These are phyloP conservation scores for Paradoxurus hermaphroditus DNA, from an alignment of 2,113 vertebrate species.

Conservation along the genomic window DNA sequence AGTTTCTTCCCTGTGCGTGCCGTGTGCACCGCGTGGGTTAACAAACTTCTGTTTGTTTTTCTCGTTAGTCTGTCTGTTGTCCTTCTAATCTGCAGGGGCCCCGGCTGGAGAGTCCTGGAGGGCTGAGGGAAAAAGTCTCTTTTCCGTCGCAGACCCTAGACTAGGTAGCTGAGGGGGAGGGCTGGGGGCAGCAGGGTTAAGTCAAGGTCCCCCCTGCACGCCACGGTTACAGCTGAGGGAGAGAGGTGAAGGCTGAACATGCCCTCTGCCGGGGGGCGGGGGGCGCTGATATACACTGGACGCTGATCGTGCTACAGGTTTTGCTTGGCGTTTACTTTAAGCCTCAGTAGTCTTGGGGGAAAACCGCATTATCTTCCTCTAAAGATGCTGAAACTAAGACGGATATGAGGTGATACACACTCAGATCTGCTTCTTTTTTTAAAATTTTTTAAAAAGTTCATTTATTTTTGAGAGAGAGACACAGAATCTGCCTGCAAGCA, in stretches of 20 bases:
- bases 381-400: background rate
- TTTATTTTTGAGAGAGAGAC: no score
- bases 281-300: no score
- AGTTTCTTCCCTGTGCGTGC: background rate
- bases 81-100: background rate
- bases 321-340: background rate
- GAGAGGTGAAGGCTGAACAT: background rate
- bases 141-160: background rate
- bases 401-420: fast-evolving
- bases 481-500: no score
- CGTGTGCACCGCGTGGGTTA: fast-evolving
- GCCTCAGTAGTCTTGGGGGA: background rate
- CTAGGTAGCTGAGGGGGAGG: no score
- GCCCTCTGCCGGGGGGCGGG: background rate
- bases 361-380: background rate
- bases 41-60: background rate
- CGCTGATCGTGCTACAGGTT: fast-evolving
- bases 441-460: no score
- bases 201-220: background rate
- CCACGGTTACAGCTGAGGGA: background rate
- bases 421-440: background rate
- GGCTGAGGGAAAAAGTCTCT: background rate
- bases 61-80: background rate
- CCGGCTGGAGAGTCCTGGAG: background rate
- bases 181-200: no score